These are phyloP conservation scores for Chloebia gouldiae DNA, from an alignment of 2,113 vertebrate species.

Conservation along the genomic window DNA sequence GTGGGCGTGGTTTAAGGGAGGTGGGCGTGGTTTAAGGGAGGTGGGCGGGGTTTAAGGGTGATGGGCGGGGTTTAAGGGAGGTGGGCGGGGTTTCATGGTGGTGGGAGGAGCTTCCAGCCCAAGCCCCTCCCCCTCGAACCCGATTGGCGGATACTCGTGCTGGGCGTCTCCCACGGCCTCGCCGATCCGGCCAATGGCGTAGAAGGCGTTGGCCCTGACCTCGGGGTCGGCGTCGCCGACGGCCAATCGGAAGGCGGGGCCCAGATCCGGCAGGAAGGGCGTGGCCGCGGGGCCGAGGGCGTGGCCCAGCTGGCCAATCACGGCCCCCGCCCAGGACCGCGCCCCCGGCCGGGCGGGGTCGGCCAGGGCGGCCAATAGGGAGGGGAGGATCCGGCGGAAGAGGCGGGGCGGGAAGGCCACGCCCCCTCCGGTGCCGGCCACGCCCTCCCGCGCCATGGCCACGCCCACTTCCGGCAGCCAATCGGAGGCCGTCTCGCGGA, in stretches of 20 bases:
- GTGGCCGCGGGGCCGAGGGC: fast-evolving
- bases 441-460: neutral
- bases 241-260: neutral
- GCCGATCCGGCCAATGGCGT: neutral
- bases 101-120: too few species aligned
- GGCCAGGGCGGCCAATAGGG: neutral
- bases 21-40: too few species aligned
- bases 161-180: neutral
- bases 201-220: neutral
- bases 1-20: too few species aligned
- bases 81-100: too few species aligned
- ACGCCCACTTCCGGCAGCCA: neutral
- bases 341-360: neutral
- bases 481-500: neutral
- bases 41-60: too few species aligned
- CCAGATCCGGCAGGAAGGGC: fast-evolving
- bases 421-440: neutral
- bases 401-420: neutral
- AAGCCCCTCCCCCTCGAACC: fast-evolving
- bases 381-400: neutral
- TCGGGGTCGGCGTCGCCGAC: fast-evolving
- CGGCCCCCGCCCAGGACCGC: neutral
- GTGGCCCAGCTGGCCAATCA: neutral
- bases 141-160: neutral
- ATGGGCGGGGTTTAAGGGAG: too few species aligned